Evolutionary conservation across 2,797 vertebrate species (phyloP).

Genomic region (Sebastes kiyomatsui): DNA sequence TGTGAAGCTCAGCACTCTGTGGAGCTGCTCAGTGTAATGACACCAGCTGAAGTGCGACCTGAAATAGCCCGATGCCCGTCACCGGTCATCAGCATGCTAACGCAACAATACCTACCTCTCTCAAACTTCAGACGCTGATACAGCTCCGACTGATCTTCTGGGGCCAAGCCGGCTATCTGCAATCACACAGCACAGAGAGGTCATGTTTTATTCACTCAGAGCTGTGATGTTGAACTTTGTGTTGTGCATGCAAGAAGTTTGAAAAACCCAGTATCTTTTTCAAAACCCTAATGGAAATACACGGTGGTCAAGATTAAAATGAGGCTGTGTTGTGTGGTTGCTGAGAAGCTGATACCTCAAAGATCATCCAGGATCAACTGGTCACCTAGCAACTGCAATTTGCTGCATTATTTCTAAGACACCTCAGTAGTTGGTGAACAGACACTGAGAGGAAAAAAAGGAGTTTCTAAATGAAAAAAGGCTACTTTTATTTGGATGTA

Average conservation of each 20-base stretch:
- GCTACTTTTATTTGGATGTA: too few relatives aligned
- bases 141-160: constrained; percentile 86
- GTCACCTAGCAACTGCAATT: constrained; percentile 7
- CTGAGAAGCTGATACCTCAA: background rate
- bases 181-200: constrained; percentile 69
- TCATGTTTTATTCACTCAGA: background rate
- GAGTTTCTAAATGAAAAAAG: background rate
- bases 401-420: constrained; percentile 1
- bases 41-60: constrained; percentile 44
- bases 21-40: constrained; percentile 23
- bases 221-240: background rate
- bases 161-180: constrained; percentile 90
- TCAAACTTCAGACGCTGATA: constrained; percentile 93
- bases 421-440: background rate
- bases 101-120: constrained; percentile 83
- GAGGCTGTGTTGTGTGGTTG: background rate
- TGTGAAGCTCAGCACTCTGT: constrained; percentile 35
- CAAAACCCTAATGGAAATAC: background rate
- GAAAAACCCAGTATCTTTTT: background rate
- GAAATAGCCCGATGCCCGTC: constrained; percentile 41
- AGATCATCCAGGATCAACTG: background rate
- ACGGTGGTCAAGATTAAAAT: background rate
- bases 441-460: background rate
- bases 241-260: background rate
- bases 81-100: constrained; percentile 13